Base-by-base conservation (phyloP, 2,888 invertebrate genomes). In the Pyrocoelia pectoralis region DNA sequence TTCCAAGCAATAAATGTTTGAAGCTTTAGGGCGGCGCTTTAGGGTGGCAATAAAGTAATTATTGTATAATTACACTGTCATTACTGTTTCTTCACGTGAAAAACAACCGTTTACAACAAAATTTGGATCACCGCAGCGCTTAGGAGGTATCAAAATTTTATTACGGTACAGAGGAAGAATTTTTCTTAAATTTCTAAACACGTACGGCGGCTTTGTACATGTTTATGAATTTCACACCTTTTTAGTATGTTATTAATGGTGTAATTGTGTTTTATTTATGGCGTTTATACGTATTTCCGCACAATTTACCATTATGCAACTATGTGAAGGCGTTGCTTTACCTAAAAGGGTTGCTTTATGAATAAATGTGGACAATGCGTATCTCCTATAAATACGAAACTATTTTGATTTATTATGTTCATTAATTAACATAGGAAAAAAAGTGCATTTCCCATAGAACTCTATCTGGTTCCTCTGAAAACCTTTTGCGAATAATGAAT, bases 221-320 rank as follows among this genome's bases (percentile, higher is more conserved):
- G 4, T 14, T 46, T 9, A 3, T 33, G n/a, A 15, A n/a, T 56
- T 65, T 67, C 64, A 65, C 67, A 67, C 67, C 67, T 67, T 63
- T 56, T 67, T 46, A 61, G 41, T 43, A 56, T 59, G 56, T 65
- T 67, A 65, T 62, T 65, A 67, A 61, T 51, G 59, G 59, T 61
- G 54, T 50, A 53, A 61, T 67, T 67, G 60, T 61, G 57, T 55
- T 50, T 53, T 46, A 60, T 60, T 56, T 58, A 58, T 51, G 61
- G 55, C 51, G 38, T 57, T 59, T 57, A 55, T 55, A 57, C 40
- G 38, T 49, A 28, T 60, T 60, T 54, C 54, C 52, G 58, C 29
- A 29, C 43, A 56, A 18, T n/a, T 15, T 38, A 4, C n/a, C 15
- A 46, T 46, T 46, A 55, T 46, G 55, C 46, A 55, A 29, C 14